Evolutionary conservation across 2,797 vertebrate species (phyloP), one percentile per base, ranked within the genome.

Genomic region (Acomys russatus): DNA sequence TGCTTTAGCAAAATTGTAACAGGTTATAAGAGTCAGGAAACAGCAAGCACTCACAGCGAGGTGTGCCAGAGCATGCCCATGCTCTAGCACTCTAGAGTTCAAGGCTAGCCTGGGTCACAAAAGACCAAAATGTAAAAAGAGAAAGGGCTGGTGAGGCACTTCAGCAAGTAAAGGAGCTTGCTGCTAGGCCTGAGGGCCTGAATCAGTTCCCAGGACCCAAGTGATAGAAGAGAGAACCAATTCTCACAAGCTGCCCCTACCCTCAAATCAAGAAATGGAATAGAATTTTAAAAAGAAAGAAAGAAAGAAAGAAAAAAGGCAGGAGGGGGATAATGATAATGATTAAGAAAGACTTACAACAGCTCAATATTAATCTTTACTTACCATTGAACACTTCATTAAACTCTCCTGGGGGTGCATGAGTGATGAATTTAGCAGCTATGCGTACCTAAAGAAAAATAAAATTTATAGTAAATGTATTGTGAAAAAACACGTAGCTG

Each of bases 321-420:
- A 30, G 9, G 30, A 44, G 85, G 17, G 83, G 61, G 95, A 35
- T 94, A 18, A 33, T 70, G 30, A 30, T n/a, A 87, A 20, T 94
- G 77, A 86, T 71, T 95, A 96, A 94, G 25, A 6, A 94, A 14
- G 9, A 59, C 28, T 96, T 90, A 92, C 88, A 95, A 93, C 79
- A 93, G 92, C 25, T 78, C 70, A 86, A 84, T 71, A 88, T 8
- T 88, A 68, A 94, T 96, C 35, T 91, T 95, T 95, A 97, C 99
- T 99, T 94, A 99, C 99, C 99, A 94, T 99, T 99, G 98, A 99
- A 99, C 78, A 99, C 99, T 98, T 99, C 99, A 96, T 99, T 99
- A 98, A 99, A 99, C 97, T 99, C 99, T 96, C 99, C 99, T 82
- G 99, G 99, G 56, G 99, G 99, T 96, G 99, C 99, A 94, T 99